Percentiles rank a stretch among this genome's conserved stretches.
phyloP scores from a whole-genome alignment of 2,113 vertebrate genomes.

The Rhinolophus ferrumequinum region DNA sequence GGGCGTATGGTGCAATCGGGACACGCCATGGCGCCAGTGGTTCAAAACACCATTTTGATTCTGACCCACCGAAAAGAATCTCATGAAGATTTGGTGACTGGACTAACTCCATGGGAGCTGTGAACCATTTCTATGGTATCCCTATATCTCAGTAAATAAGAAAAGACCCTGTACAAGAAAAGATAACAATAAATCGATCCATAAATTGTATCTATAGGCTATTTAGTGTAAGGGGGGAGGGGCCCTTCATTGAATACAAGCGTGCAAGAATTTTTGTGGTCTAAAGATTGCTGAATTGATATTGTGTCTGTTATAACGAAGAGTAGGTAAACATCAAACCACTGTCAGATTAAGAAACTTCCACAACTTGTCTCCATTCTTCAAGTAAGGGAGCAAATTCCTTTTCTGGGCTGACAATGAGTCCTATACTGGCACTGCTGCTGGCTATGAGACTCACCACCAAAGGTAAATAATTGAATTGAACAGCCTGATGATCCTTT shows the following conservation, averaged over 20 bases:
- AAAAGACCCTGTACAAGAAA: constrained; percentile 76
- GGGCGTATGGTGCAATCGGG: neutral
- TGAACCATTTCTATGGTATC: constrained; percentile 71
- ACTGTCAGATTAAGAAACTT: constrained; percentile 89
- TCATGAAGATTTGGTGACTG: neutral
- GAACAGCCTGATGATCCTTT: constrained; percentile 98
- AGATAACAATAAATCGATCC: constrained; percentile 76
- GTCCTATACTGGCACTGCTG: too few species aligned
- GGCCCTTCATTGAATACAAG: constrained; percentile 7
- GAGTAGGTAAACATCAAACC: neutral
- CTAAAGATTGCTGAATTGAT: constrained; percentile 71
- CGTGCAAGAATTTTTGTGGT: constrained; percentile 61
- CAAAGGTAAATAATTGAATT: constrained; percentile 92
- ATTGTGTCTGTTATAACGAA: constrained; percentile 5
- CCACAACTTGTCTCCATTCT: constrained; percentile 95
- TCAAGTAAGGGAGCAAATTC: constrained; percentile 93
- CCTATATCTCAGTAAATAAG: constrained; percentile 72
- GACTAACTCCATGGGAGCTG: constrained; percentile 82
- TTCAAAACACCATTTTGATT: rapidly evolving
- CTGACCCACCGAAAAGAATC: constrained; percentile 23
- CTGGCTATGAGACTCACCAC: too few species aligned
- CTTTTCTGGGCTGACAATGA: too few species aligned
- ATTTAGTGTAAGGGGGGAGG: constrained; percentile 74
- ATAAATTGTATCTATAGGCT: constrained; percentile 79
- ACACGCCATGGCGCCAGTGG: neutral